These are phyloP conservation scores for Drosophila acutilabella DNA, from an alignment of 2,888 invertebrate genomes.

Conservation along the genomic window DNA sequence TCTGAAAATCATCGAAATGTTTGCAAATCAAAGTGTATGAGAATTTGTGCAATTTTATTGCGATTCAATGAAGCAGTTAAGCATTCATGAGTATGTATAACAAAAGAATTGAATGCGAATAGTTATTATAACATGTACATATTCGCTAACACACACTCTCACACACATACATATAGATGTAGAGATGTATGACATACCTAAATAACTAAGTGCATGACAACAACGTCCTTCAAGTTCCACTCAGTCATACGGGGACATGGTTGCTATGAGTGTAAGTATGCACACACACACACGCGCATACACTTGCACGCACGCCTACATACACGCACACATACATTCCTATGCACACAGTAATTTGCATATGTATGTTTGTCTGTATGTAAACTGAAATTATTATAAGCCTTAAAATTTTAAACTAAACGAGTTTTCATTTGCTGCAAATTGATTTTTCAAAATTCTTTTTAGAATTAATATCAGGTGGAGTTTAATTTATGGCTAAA, in stretches of 20 bases:
- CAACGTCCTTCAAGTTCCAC: constrained; percentile 54
- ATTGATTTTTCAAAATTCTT: neutral
- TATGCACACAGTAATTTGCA: constrained; percentile 3
- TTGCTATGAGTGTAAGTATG: constrained; percentile 30
- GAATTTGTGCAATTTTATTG: constrained; percentile 3
- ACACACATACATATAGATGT: constrained; percentile 7
- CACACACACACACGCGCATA: constrained; percentile 12
- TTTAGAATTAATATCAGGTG: too few relatives aligned
- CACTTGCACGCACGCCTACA: neutral
- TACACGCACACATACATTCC: neutral
- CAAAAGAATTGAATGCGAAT: neutral
- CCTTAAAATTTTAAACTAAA: neutral
- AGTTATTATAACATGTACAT: constrained; percentile 3
- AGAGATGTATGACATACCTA: constrained; percentile 28
- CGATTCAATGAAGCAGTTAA: neutral
- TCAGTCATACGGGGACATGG: constrained; percentile 43
- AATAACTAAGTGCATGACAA: constrained; percentile 38
- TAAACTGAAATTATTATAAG: neutral
- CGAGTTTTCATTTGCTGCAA: too few relatives aligned
- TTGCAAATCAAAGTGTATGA: constrained; percentile 7
- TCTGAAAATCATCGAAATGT: constrained; percentile 18
- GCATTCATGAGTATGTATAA: neutral
- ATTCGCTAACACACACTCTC: neutral
- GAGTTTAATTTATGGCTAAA: too few relatives aligned
- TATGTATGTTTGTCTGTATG: constrained; percentile 1